Evolutionary conservation across 2,113 vertebrate genomes (phyloP), one percentile per base, ranked within the genome.

Genomic region (Mormyrus iriodes): DNA sequence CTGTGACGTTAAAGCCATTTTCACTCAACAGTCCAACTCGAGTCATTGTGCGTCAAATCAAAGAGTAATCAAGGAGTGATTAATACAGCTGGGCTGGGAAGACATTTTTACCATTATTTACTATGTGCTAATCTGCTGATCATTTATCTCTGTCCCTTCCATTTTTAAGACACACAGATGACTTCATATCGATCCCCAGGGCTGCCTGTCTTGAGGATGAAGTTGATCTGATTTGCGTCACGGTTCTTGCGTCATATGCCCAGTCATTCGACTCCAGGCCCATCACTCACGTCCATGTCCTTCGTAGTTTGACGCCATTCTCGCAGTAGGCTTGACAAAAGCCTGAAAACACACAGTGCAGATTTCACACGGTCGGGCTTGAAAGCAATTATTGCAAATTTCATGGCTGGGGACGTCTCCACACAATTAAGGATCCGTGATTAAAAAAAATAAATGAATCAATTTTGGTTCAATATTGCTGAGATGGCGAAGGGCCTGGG

Each of bases 361-460:
- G 15, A 17, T 39, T 17, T 76, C 69, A 76, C 69, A 76, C 4
- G 31, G 27, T 15, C 31, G 0, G 73, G 13, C 73, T 42, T 19
- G 73, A 79, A 79, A 42, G 13, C 88, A 69, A 9, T 90, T 9
- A 90, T 90, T 89, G 88, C 88, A 73, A 52, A 49, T 35, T 88
- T 92, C 90, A 86, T 86, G 88, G 53, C 0, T 35, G 53, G 87
- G 89, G 90, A 92, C 49, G 91, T 92, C 87, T 90, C 89, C 9
- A 91, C 65, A 84, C 89, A 92, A 92, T 92, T 91, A 91, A 69
- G 52, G 58, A 91, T 31, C 49, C 27, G 27, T 46, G 44, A 73
- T 35, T 19, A 44, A 88, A 76, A 69, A 42, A 12, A 39, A 65
- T 58, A 42, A 79, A 79, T 79, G 31, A 79, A 79, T 79, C 73